These are phyloP conservation scores for Choristoneura fumiferana DNA, from an alignment of 1,140 invertebrate genomes.

Conservation along the genomic window DNA sequence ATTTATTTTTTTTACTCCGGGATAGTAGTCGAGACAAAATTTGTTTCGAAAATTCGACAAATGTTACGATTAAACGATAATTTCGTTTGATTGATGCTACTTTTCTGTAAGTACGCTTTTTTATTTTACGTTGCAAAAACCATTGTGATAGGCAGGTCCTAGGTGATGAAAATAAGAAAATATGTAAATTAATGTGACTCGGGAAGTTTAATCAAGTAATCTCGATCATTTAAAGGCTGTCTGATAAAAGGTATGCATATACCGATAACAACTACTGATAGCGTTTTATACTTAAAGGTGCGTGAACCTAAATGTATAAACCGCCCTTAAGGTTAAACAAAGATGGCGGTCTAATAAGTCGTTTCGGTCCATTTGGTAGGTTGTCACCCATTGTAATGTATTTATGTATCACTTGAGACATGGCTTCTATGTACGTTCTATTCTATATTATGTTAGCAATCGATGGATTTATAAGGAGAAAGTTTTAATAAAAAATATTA, in stretches of 20 bases:
- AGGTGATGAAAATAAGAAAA: background rate
- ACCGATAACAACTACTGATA: too few relatives aligned
- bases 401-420: constrained; percentile 59
- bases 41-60: too few relatives aligned
- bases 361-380: too few relatives aligned
- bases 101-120: background rate
- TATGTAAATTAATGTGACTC: background rate
- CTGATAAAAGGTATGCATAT: background rate
- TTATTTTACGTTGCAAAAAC: background rate
- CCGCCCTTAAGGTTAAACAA: too few relatives aligned
- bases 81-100: too few relatives aligned
- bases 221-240: background rate
- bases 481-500: constrained; percentile 68
- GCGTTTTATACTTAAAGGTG: too few relatives aligned
- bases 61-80: too few relatives aligned
- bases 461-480: constrained; percentile 73
- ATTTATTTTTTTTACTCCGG: background rate
- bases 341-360: too few relatives aligned
- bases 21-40: too few relatives aligned
- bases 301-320: too few relatives aligned
- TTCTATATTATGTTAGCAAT: constrained; percentile 70
- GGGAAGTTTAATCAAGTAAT: background rate
- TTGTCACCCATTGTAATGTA: constrained; percentile 50
- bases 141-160: background rate
- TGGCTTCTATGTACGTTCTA: constrained; percentile 69